These are phyloP conservation scores for Heliornis fulica DNA, from an alignment of 2,113 vertebrate species.

Conservation along the genomic window DNA sequence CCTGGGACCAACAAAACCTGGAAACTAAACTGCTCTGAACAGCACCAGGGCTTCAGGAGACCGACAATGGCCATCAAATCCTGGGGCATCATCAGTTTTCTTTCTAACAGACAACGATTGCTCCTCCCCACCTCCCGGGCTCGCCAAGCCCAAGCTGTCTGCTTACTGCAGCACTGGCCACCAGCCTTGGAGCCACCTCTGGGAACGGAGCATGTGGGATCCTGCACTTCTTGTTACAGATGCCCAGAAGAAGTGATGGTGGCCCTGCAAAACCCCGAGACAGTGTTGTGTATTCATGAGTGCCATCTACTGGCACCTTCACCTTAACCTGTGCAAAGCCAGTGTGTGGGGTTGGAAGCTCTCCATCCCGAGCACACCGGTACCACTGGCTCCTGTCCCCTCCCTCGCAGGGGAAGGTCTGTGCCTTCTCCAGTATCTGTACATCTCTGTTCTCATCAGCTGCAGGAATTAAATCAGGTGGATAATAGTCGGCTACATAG, in stretches of 20 bases:
- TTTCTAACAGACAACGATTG: background rate
- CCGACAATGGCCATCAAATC: background rate
- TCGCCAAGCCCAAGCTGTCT: background rate
- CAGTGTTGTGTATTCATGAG: background rate
- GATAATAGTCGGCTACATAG: background rate
- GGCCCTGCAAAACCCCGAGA: background rate
- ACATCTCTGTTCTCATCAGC: background rate
- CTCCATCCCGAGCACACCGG: background rate
- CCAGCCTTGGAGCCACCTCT: background rate
- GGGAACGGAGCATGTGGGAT: background rate
- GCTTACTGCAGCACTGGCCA: background rate
- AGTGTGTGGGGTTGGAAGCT: background rate
- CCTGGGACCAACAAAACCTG: background rate
- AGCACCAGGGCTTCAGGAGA: background rate
- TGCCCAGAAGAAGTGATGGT: background rate
- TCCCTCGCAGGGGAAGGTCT: background rate
- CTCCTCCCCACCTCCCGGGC: background rate
- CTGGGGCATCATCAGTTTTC: background rate
- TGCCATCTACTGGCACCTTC: constrained; percentile 42
- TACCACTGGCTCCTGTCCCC: background rate
- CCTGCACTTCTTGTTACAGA: background rate
- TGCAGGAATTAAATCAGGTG: background rate
- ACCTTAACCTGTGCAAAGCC: background rate
- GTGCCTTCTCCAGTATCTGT: background rate
- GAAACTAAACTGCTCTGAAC: background rate